Conservation (phyloP, 2,113 vertebrate species). For the Macheiramphus alcinus region DNA sequence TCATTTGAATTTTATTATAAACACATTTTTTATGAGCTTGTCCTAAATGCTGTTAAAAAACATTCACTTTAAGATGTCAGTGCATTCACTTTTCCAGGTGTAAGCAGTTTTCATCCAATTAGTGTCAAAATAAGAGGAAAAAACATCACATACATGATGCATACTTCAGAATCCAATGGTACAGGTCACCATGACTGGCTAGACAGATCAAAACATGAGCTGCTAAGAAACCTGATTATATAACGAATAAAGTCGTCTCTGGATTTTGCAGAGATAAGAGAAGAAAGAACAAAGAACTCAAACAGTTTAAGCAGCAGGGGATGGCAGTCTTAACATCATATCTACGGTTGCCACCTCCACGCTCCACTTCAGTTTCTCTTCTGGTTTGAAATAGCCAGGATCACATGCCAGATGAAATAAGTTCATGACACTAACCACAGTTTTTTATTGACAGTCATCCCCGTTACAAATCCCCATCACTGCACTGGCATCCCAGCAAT, state of each 20-base stretch:
- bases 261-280: background rate
- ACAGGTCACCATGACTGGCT: background rate
- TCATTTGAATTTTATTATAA: background rate
- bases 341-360: background rate
- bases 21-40: background rate
- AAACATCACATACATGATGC: background rate
- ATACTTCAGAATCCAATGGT: background rate
- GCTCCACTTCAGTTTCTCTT: background rate
- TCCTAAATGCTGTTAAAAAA: background rate
- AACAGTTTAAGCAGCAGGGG: background rate
- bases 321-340: background rate
- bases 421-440: background rate
- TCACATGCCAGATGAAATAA: background rate
- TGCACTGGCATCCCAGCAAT: background rate
- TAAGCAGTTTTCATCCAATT: conserved; percentile 22
- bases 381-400: background rate
- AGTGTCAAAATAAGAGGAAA: background rate
- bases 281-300: background rate
- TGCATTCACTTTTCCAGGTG: background rate
- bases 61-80: background rate
- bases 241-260: background rate
- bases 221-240: background rate
- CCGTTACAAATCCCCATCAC: background rate
- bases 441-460: background rate
- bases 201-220: background rate